These are phyloP conservation scores for Condylostylus longicornis DNA, from an alignment of 1,140 invertebrate genomes.

Conservation along the genomic window DNA sequence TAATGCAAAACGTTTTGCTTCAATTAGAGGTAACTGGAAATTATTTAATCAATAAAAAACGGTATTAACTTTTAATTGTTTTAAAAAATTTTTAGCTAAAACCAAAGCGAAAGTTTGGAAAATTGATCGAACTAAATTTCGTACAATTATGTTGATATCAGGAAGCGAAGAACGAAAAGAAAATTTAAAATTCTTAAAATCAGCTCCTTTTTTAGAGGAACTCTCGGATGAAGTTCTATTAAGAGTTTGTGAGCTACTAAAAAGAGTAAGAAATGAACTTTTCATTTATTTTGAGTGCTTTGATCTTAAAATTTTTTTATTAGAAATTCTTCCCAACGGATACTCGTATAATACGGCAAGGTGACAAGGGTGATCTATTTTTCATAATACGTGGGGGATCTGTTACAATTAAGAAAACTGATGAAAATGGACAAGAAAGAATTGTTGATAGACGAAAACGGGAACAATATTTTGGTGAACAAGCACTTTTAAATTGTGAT, in stretches of 20 bases:
- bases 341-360: slow-evolving; percentile 80
- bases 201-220: slow-evolving; percentile 68
- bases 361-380: slow-evolving; percentile 87
- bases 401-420: slow-evolving; percentile 58
- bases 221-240: slow-evolving; percentile 63
- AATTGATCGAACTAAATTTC: slow-evolving; percentile 69
- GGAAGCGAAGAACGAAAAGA: slow-evolving; percentile 66
- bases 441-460: slow-evolving; percentile 46
- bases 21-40: slow-evolving; percentile 49
- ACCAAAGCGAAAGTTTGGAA: slow-evolving; percentile 76
- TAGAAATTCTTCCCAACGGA: slow-evolving; percentile 53
- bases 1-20: slow-evolving; percentile 77
- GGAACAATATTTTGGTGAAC: slow-evolving; percentile 66
- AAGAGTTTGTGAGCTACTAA: slow-evolving; percentile 79
- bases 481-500: slow-evolving; percentile 65
- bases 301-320: background rate
- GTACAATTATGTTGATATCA: slow-evolving; percentile 73
- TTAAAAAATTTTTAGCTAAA: slow-evolving; percentile 42
- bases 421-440: slow-evolving; percentile 39
- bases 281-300: background rate
- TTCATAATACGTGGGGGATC: slow-evolving; percentile 87
- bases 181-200: slow-evolving; percentile 68
- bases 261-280: slow-evolving; percentile 45
- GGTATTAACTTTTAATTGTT: background rate
- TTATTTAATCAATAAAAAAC: background rate